Conservation (phyloP, 1,140 invertebrate genomes). For the Drosophila watanabei region DNA sequence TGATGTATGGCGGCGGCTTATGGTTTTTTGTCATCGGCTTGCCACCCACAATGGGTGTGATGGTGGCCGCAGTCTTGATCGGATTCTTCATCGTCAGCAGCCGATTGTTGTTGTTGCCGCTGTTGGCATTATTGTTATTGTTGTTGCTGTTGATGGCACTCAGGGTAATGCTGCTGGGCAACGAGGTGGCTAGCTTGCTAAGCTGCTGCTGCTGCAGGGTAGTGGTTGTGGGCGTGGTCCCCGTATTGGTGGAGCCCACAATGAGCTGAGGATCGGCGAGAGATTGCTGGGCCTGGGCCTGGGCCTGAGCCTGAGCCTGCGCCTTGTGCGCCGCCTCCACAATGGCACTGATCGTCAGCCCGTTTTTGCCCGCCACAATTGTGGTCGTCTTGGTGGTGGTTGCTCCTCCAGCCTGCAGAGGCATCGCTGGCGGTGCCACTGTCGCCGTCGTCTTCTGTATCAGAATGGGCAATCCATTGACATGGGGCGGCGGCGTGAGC, state of each 20-base stretch:
- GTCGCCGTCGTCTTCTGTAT: conserved; percentile 58
- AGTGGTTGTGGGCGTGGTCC: conserved; percentile 86
- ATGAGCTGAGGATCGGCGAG: conserved; percentile 60
- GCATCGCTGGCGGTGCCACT: conserved; percentile 16
- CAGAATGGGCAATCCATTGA: conserved; percentile 66
- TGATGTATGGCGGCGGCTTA: conserved; percentile 83
- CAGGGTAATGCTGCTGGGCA: conserved; percentile 77
- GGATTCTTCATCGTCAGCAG: conserved; percentile 69
- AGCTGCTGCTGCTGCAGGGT: conserved; percentile 66
- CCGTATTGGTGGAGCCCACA: conserved; percentile 89
- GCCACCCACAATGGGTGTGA: conserved; percentile 77
- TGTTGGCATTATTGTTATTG: conserved; percentile 55
- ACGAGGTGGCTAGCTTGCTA: conserved; percentile 69
- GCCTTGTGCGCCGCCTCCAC: conserved; percentile 75
- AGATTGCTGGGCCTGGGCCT: conserved; percentile 36
- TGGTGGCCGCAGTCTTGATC: conserved; percentile 79
- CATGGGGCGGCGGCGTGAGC: conserved; percentile 46
- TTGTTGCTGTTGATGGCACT: conserved; percentile 72
- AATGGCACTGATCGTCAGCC: conserved; percentile 81
- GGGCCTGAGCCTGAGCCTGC: conserved; percentile 40
- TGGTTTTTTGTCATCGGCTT: conserved; percentile 85
- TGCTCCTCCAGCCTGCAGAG: conserved; percentile 22
- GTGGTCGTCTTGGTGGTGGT: conserved; percentile 67
- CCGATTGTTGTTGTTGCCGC: conserved; percentile 57
- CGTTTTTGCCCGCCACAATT: conserved; percentile 77